These are phyloP conservation scores for Eumacrocentrus americanus DNA, from an alignment of 2,888 invertebrate species.

Conservation along the genomic window DNA sequence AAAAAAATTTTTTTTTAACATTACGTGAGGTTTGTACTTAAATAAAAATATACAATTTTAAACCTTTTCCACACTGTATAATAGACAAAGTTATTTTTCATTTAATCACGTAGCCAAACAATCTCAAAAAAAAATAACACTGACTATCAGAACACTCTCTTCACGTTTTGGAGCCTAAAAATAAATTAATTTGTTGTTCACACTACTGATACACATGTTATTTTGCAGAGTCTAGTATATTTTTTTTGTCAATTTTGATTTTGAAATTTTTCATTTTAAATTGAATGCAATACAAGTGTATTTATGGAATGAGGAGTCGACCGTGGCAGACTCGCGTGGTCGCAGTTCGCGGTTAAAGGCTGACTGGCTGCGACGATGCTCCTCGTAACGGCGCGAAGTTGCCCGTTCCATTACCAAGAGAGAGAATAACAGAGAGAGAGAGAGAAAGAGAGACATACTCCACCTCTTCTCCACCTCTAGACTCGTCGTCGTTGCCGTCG, in stretches of 20 bases:
- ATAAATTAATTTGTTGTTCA: too few species aligned
- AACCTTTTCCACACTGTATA: too few species aligned
- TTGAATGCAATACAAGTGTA: conserved; percentile 1
- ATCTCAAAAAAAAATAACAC: too few species aligned
- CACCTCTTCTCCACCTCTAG: conserved; percentile 14
- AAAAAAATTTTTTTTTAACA: background rate
- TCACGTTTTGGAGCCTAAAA: too few species aligned
- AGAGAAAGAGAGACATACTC: conserved; percentile 18
- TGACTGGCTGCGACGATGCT: conserved; percentile 52
- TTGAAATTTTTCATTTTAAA: background rate
- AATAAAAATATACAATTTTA: background rate
- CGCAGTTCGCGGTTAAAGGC: conserved; percentile 53
- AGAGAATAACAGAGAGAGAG: background rate
- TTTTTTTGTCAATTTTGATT: background rate
- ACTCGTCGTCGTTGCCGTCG: conserved; percentile 15
- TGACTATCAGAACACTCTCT: too few species aligned
- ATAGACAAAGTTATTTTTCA: too few species aligned
- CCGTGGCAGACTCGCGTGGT: conserved; percentile 29
- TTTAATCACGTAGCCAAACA: too few species aligned
- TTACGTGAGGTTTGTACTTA: background rate
- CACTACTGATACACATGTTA: too few species aligned
- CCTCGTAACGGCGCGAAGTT: conserved; percentile 46
- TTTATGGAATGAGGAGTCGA: conserved; percentile 23
- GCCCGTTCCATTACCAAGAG: conserved; percentile 31
- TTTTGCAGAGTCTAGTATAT: background rate